Conservation (phyloP, 2,113 vertebrate genomes). For the Nanger granti region DNA sequence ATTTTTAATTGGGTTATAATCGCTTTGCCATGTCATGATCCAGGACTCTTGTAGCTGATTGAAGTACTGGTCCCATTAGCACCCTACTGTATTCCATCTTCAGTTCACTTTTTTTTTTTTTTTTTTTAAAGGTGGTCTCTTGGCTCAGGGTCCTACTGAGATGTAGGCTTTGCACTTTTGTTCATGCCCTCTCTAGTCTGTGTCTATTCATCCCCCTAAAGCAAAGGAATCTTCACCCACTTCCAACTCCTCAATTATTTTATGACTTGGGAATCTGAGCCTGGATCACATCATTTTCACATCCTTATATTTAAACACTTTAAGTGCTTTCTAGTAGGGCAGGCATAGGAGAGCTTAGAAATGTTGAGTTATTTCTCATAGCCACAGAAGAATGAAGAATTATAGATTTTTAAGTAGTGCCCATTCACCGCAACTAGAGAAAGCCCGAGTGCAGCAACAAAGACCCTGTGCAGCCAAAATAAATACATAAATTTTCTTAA, state of each 20-base stretch:
- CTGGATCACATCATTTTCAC: background rate
- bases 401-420: background rate
- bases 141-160: background rate
- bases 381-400: background rate
- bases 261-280: background rate
- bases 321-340: background rate
- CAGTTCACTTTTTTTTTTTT: background rate
- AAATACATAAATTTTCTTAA: background rate
- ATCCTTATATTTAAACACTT: background rate
- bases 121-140: background rate
- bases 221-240: background rate
- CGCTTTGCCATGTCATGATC: background rate
- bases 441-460: background rate
- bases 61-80: background rate
- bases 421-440: background rate
- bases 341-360: background rate
- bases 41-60: background rate
- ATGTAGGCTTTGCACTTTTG: background rate
- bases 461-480: background rate
- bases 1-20: background rate
- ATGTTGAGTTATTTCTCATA: background rate
- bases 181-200: background rate
- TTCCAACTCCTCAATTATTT: background rate
- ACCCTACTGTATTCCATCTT: background rate
- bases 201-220: background rate